Conservation (phyloP, 2,113 vertebrate species). For the Pyxicephalus adspersus region DNA sequence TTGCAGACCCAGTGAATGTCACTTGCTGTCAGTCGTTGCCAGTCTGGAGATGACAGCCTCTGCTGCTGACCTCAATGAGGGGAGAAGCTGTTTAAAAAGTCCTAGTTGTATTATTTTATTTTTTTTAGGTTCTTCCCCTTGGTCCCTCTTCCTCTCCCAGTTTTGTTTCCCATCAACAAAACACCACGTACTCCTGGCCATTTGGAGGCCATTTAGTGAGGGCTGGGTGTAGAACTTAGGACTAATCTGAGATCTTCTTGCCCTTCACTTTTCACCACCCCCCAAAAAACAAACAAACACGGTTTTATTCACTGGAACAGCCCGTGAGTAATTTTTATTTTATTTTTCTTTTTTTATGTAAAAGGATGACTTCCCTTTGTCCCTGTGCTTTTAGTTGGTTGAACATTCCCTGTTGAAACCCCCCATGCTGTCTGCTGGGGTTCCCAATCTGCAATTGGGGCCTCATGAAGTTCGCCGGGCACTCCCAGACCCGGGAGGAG, state of each 20-base stretch:
- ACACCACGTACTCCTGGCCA: neutral
- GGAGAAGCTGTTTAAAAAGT: conserved; percentile 52
- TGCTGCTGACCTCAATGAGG: conserved; percentile 63
- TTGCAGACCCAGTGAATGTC: conserved; percentile 56
- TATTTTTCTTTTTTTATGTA: conserved; percentile 34
- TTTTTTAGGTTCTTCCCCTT: conserved; percentile 51
- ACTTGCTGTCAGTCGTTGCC: conserved; percentile 38
- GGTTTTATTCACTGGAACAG: conserved; percentile 48
- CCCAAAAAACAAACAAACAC: conserved; percentile 44
- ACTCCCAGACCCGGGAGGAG: conserved; percentile 44
- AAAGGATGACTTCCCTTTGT: neutral
- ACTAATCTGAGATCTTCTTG: conserved; percentile 43
- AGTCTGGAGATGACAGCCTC: conserved; percentile 44
- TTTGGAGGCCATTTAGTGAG: conserved; percentile 1
- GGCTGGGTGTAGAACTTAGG: conserved; percentile 50
- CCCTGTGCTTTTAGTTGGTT: conserved; percentile 54
- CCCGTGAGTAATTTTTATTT: conserved; percentile 36
- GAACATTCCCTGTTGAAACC: conserved; percentile 47
- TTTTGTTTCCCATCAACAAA: conserved; percentile 41
- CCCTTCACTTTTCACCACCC: neutral
- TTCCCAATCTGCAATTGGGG: conserved; percentile 26
- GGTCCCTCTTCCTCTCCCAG: neutral
- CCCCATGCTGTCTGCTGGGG: conserved; percentile 65
- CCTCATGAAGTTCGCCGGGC: conserved; percentile 65
- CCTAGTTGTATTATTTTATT: conserved; percentile 59